These are phyloP conservation scores for Brachionus koreanus DNA, from an alignment of 1,140 invertebrate species.

Conservation along the genomic window DNA sequence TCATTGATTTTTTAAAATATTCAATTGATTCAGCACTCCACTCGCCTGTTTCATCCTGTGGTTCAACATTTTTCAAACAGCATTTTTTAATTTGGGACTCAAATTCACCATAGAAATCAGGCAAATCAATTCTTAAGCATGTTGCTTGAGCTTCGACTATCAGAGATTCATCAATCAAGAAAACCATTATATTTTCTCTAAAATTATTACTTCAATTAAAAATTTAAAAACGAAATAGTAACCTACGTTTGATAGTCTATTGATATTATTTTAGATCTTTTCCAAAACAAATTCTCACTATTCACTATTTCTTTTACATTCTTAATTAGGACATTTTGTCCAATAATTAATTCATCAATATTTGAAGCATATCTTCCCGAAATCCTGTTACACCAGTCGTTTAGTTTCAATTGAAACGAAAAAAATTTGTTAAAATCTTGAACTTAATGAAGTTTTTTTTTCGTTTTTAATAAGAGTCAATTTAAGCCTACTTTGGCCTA, in stretches of 20 bases:
- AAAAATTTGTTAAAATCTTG: slow-evolving; percentile 15
- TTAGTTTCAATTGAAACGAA: neutral
- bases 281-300: neutral
- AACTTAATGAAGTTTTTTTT: neutral
- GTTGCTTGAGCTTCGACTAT: neutral
- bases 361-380: neutral
- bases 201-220: neutral
- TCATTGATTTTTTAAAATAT: neutral
- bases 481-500: neutral
- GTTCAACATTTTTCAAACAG: neutral
- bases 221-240: neutral
- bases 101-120: neutral
- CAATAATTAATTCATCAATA: neutral
- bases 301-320: neutral
- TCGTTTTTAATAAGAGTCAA: neutral
- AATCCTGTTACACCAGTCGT: neutral
- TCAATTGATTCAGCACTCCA: neutral
- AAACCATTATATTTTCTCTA: neutral
- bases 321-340: neutral
- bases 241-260: neutral
- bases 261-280: neutral
- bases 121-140: neutral
- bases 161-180: neutral
- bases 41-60: neutral
- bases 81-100: slow-evolving; percentile 19